phyloP scores from a whole-genome alignment of 2,888 invertebrate species.

The Lypha dubia region DNA sequence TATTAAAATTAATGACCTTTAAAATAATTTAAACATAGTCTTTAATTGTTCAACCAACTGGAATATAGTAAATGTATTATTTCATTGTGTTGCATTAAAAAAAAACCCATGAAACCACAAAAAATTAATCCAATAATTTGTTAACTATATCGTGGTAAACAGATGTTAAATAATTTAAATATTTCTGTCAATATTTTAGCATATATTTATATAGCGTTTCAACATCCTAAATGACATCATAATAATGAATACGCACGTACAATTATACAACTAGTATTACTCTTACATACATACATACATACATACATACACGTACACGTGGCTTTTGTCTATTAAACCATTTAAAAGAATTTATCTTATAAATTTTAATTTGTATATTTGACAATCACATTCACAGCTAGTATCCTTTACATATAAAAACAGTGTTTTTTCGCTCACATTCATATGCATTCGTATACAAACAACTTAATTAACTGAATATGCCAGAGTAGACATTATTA shows the following conservation, averaged over 20 bases:
- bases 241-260: too few species aligned
- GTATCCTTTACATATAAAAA: constrained; percentile 5
- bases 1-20: background rate
- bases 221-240: constrained; percentile 23
- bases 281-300: too few species aligned
- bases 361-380: constrained; percentile 13
- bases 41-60: background rate
- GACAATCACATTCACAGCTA: constrained; percentile 28
- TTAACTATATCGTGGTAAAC: constrained; percentile 32
- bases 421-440: background rate
- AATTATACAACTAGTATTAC: background rate
- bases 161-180: constrained; percentile 55
- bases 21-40: background rate
- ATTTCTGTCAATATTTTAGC: constrained; percentile 44
- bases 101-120: constrained; percentile 6
- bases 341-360: constrained; percentile 12
- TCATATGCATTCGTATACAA: background rate
- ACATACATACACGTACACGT: too few species aligned
- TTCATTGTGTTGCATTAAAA: background rate
- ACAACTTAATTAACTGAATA: constrained; percentile 71
- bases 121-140: constrained; percentile 47
- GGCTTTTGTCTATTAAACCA: constrained; percentile 10
- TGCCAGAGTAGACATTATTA: constrained; percentile 70
- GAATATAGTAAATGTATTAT: background rate
- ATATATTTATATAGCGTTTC: background rate